These are phyloP conservation scores for Macrotus californicus DNA, from an alignment of 2,113 vertebrate genomes.

Conservation along the genomic window DNA sequence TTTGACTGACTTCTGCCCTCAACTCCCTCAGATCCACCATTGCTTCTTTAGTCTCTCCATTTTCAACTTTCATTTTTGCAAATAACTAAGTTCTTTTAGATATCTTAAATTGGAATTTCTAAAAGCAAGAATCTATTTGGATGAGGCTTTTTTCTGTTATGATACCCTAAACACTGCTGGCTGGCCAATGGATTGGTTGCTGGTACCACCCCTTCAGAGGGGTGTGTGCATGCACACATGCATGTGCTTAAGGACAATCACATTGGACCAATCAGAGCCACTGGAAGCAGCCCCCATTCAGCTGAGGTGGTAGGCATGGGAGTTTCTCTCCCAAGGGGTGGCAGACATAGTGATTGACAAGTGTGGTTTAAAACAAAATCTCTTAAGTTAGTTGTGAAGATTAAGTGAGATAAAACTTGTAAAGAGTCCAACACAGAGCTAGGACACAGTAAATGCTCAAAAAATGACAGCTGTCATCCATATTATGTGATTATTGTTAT, in stretches of 20 bases:
- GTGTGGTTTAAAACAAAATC: background rate
- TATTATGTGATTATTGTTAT: background rate
- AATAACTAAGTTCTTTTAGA: background rate
- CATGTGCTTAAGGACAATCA: background rate
- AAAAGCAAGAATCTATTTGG: background rate
- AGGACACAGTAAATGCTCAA: background rate
- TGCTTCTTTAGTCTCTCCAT: background rate
- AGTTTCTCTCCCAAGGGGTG: background rate
- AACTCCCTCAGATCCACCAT: background rate
- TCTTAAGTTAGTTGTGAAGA: background rate
- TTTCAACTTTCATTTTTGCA: background rate
- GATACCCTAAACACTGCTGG: background rate
- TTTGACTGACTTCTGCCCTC: background rate
- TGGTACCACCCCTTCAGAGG: background rate
- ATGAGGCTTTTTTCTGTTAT: background rate
- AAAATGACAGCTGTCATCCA: background rate
- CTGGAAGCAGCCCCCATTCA: background rate
- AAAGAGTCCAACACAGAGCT: background rate
- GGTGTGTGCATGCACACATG: background rate
- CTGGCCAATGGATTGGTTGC: background rate
- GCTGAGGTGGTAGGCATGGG: background rate
- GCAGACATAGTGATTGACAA: background rate
- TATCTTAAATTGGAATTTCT: background rate
- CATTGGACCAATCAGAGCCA: background rate
- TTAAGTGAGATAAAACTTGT: background rate